Base-by-base conservation (phyloP, 1,140 invertebrate genomes). In the Meloidogyne hapla region DNA sequence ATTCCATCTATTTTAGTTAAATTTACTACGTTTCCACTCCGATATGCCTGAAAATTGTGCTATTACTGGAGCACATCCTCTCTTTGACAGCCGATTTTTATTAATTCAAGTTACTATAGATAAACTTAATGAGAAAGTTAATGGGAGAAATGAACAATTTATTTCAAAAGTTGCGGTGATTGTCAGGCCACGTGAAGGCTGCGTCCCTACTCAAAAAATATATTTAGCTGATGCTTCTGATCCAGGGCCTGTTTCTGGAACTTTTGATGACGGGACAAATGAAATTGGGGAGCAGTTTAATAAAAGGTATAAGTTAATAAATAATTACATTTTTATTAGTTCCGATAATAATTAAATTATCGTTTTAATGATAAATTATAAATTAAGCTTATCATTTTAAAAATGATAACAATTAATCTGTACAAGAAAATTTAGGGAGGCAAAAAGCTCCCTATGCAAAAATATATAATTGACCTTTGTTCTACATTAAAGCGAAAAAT, bases 61-160 rank as follows among this genome's bases (percentile, higher is more conserved):
- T 6, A 63, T 73, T n/a, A 23, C 8, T 6, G 71, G 71, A 8
- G 71, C 71, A 28, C 56, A 64, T 6, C 71, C 71, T 26, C 48
- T 73, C 21, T 23, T 73, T 15, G 71, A 73, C 23, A 26, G 64
- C 21, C 71, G 40, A 0, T 73, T 73, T 13, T 73, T 73, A 25
- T n/a, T 73, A 12, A 21, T 73, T 5, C 71, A 73, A 33, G 64
- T 73, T 33, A 73, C 71, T 10, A 61, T 64, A 26, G 23, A 23
- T 2, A 23, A 73, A 21, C 2, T 64, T n/a, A 6, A 15, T 5
- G 40, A 21, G n/a, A 18, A 67, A n/a, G 1, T 33, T n/a, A 5
- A 23, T n/a, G 21, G 21, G 23, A 67, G 18, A 25, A 67, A 8
- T n/a, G 65, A 15, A 18, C 28, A 33, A 8, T 67, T 42, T 42